Conservation (phyloP, 2,113 vertebrate genomes). For the Emydura subglobosa region DNA sequence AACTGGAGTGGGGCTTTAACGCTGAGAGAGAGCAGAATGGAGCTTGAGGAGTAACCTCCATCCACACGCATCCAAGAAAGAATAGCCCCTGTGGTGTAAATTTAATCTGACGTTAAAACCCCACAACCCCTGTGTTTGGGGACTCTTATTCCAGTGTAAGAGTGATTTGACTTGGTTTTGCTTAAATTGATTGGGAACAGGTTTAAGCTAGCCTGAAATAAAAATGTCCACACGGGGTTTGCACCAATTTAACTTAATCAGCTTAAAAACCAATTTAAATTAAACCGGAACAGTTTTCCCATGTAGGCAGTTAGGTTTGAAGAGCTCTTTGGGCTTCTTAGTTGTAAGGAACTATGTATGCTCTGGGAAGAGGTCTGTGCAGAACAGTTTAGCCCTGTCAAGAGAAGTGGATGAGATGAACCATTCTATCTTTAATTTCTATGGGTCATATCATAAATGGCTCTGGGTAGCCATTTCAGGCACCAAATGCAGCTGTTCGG, state of each 20-base stretch:
- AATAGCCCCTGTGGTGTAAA: neutral
- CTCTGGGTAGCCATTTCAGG: accelerated
- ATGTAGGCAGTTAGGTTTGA: neutral
- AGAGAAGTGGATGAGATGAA: neutral
- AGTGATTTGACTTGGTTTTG: neutral
- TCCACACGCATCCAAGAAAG: neutral
- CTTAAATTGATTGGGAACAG: neutral
- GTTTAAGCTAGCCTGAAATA: neutral
- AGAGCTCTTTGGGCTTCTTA: neutral
- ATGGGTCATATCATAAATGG: neutral
- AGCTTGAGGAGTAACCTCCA: neutral
- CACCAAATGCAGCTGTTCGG: neutral
- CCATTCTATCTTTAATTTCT: neutral
- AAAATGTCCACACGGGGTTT: neutral
- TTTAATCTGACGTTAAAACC: neutral
- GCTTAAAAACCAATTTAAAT: neutral
- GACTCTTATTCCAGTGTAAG: neutral
- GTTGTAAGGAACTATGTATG: neutral
- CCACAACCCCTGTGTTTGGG: neutral
- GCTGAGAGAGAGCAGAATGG: neutral
- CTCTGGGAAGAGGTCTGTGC: neutral
- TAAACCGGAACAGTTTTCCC: neutral
- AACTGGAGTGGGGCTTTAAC: neutral
- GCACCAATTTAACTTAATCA: neutral
- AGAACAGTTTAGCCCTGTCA: neutral